Conservation (phyloP, 1,140 invertebrate genomes). For the Sarcophaga bullata region DNA sequence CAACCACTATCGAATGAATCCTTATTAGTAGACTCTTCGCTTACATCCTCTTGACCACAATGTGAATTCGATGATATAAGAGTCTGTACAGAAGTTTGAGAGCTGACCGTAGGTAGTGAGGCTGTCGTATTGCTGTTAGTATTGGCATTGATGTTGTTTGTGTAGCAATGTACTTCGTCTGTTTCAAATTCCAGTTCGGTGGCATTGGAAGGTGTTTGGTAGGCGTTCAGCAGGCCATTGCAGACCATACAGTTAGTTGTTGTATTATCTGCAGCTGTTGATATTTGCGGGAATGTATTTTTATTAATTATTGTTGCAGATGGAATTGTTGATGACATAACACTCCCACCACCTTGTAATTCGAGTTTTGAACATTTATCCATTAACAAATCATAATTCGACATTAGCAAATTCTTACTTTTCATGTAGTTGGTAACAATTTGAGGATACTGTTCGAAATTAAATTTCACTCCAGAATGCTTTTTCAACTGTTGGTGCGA, state of each 20-base stretch:
- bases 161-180: conserved; percentile 63
- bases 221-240: conserved; percentile 67
- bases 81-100: conserved; percentile 20
- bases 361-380: conserved; percentile 67
- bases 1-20: neutral
- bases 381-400: conserved; percentile 71
- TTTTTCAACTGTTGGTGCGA: conserved; percentile 63
- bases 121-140: conserved; percentile 41
- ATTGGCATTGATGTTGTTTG: conserved; percentile 41
- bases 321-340: conserved; percentile 1
- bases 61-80: neutral
- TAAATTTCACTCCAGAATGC: conserved; percentile 76
- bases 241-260: conserved; percentile 63
- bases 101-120: conserved; percentile 23
- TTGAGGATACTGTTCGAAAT: conserved; percentile 76
- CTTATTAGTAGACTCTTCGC: neutral
- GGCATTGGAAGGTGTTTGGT: conserved; percentile 74
- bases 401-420: conserved; percentile 75
- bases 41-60: neutral
- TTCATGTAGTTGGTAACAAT: conserved; percentile 78
- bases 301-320: neutral
- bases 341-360: conserved; percentile 39
- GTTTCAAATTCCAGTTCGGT: conserved; percentile 75
- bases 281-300: conserved; percentile 25
- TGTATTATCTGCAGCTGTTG: conserved; percentile 32